A percentile compares a stretch with the other conserved stretches of the same genome.
phyloP scores from a whole-genome alignment of 2,797 vertebrate species.

The Alosa sapidissima region DNA sequence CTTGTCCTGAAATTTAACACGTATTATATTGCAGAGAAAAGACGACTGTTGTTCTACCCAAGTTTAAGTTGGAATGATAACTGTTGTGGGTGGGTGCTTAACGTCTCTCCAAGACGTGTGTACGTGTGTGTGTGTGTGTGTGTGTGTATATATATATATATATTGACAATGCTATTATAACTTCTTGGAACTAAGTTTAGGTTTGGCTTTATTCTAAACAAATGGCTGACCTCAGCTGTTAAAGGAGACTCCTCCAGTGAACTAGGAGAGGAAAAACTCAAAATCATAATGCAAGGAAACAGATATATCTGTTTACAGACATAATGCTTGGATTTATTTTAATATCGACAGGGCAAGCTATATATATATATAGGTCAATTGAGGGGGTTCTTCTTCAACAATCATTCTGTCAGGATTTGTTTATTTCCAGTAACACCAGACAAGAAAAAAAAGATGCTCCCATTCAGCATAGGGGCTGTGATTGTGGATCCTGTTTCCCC shows the following conservation, averaged over 20 bases:
- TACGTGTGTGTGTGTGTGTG: too few relatives aligned
- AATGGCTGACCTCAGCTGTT: not conserved
- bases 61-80: too few relatives aligned
- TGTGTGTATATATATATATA: too few relatives aligned
- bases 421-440: not conserved
- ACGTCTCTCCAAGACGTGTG: too few relatives aligned
- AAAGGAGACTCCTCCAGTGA: not conserved
- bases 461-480: not conserved
- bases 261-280: not conserved
- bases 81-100: too few relatives aligned
- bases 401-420: not conserved
- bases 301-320: not conserved
- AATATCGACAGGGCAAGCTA: not conserved
- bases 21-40: too few relatives aligned
- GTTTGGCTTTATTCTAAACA: not conserved
- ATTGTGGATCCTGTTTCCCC: not conserved
- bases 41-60: too few relatives aligned
- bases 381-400: constrained; percentile 16
- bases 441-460: not conserved
- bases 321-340: not conserved
- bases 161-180: too few relatives aligned
- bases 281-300: not conserved
- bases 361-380: constrained; percentile 14
- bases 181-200: not conserved
- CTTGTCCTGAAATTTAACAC: too few relatives aligned